Conservation (phyloP, 1,140 invertebrate species). For the Tetramorium parvispinum region DNA sequence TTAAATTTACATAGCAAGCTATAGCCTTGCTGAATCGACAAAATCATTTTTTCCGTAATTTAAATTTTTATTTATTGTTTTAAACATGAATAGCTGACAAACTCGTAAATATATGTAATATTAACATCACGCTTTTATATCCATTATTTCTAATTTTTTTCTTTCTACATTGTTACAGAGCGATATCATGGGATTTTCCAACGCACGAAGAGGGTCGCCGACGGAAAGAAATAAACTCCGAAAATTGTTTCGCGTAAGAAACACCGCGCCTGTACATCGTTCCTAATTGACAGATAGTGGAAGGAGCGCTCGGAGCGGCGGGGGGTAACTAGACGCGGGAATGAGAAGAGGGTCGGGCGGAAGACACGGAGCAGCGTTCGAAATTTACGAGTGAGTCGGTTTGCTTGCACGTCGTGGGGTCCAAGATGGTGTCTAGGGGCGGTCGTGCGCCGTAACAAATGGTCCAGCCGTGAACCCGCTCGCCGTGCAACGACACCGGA, state of each 20-base stretch:
- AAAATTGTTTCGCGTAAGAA: constrained; percentile 72
- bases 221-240: constrained; percentile 64
- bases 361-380: constrained; percentile 48
- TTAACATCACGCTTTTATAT: background rate
- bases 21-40: too few species aligned
- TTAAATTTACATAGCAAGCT: too few species aligned
- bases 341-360: constrained; percentile 41
- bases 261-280: constrained; percentile 74
- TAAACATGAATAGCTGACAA: background rate
- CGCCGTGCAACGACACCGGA: constrained; percentile 68
- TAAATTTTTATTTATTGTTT: background rate
- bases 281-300: constrained; percentile 79
- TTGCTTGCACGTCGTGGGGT: constrained; percentile 60
- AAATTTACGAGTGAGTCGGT: constrained; percentile 78
- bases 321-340: constrained; percentile 17
- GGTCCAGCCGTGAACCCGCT: constrained; percentile 72
- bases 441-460: constrained; percentile 75
- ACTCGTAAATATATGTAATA: background rate
- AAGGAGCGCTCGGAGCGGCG: background rate
- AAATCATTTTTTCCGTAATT: too few species aligned
- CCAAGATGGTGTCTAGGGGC: constrained; percentile 48
- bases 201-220: constrained; percentile 47
- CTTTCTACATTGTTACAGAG: constrained; percentile 63
- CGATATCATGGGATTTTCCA: constrained; percentile 22
- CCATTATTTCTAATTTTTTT: constrained; percentile 8